Conservation (phyloP, 2,888 invertebrate genomes). For the Aricia artaxerxes region DNA sequence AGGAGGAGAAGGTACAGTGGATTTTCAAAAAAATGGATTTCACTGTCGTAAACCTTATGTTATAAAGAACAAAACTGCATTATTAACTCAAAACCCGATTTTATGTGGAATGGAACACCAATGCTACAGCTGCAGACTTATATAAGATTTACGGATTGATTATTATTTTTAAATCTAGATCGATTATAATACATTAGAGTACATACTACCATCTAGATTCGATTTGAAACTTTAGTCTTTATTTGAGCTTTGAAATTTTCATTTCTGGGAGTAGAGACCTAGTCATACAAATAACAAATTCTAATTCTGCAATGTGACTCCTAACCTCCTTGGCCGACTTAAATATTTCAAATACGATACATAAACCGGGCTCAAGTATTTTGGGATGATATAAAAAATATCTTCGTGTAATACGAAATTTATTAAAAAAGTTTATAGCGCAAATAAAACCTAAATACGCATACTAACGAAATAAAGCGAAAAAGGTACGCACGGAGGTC, state of each 20-base stretch:
- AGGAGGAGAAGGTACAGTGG: too few species aligned
- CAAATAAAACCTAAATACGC: slow-evolving; percentile 30
- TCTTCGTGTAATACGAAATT: slow-evolving; percentile 24
- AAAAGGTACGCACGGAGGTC: slow-evolving; percentile 33
- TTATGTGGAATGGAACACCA: too few species aligned
- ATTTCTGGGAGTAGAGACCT: not conserved
- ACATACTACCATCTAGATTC: too few species aligned
- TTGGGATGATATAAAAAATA: slow-evolving; percentile 8
- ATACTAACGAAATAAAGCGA: slow-evolving; percentile 24
- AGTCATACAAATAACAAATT: not conserved
- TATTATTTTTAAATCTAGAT: too few species aligned
- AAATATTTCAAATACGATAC: slow-evolving; percentile 15
- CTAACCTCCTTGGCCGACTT: not conserved
- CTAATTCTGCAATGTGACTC: not conserved
- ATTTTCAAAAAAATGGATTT: too few species aligned
- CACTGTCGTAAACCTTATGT: too few species aligned
- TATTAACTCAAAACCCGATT: too few species aligned
- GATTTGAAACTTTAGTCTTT: not conserved
- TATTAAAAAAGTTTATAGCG: slow-evolving; percentile 31
- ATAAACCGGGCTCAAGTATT: slow-evolving; percentile 12
- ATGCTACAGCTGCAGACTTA: too few species aligned
- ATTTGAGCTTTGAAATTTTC: not conserved
- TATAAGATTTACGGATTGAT: too few species aligned
- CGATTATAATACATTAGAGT: too few species aligned
- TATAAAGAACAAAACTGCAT: too few species aligned